Evolutionary conservation across 2,888 invertebrate species (phyloP).

Genomic region (Cephus rjabovi): DNA sequence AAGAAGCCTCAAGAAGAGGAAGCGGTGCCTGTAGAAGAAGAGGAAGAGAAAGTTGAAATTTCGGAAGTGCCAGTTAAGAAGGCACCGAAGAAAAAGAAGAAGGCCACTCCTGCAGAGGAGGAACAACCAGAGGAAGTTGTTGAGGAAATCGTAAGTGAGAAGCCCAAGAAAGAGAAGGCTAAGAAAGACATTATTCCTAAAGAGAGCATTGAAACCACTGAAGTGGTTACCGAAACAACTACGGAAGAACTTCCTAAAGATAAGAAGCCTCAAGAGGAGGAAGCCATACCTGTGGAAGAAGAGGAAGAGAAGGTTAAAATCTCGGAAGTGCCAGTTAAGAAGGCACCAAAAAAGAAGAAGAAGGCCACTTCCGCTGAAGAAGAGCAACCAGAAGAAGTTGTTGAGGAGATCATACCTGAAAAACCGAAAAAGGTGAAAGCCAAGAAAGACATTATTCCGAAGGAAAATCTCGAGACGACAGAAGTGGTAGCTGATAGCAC

Average conservation of each 20-base stretch:
- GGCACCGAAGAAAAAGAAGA: conserved; percentile 52
- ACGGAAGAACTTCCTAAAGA: too few relatives aligned
- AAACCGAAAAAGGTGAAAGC: conserved; percentile 38
- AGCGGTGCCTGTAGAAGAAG: conserved; percentile 39
- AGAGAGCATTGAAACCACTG: conserved; percentile 14
- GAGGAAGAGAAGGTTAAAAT: too few relatives aligned
- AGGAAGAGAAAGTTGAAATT: conserved; percentile 45
- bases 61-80: conserved; percentile 64
- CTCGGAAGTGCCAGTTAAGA: too few relatives aligned
- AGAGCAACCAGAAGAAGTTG: conserved; percentile 46
- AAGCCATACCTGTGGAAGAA: too few relatives aligned
- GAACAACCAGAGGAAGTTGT: conserved; percentile 46
- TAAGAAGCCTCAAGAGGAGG: too few relatives aligned
- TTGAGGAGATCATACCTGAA: conserved; percentile 37
- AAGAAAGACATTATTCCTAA: too few relatives aligned
- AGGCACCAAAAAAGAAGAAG: too few relatives aligned
- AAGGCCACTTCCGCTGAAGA: conserved; percentile 38
- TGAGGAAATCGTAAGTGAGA: too few relatives aligned
- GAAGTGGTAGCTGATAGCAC: conserved; percentile 42
- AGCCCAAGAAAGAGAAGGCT: too few relatives aligned
- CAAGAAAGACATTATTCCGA: conserved; percentile 33
- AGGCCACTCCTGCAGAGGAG: conserved; percentile 39
- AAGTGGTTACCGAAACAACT: conserved; percentile 37
- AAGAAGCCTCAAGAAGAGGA: conserved; percentile 27
- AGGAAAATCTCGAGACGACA: conserved; percentile 43